Evolutionary conservation across 2,113 vertebrate genomes (phyloP), one percentile per base, ranked within the genome.

Genomic region (Vanacampus margaritifer): DNA sequence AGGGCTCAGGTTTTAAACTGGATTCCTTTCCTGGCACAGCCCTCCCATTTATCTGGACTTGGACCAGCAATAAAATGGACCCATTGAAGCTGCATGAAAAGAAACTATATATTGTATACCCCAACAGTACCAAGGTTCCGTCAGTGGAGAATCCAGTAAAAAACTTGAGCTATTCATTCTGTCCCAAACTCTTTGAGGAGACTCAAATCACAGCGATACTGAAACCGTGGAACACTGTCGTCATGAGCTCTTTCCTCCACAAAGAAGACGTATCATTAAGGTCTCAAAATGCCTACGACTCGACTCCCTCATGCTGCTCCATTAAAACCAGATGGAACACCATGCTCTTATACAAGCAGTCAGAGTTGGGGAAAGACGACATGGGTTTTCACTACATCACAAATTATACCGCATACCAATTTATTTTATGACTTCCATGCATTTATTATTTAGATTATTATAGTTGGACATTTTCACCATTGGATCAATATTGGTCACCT

Each of bases 181-280:
- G 28, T 32, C 28, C 76, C 76, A 79, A 83, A 80, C 61, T 66
- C 65, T 24, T 65, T 72, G 60, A 53, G 67, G 76, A 60, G 71
- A 79, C 65, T 24, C 57, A 21, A 45, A 65, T 28, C 21, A 56
- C 54, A 77, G 67, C 60, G 68, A 66, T 56, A 64, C 67, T 46
- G 13, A 79, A 67, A 66, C 66, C 60, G 63, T 87, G 90, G 82
- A 90, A 87, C 74, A 75, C 86, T 81, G 89, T 86, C 84, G 82
- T 88, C 88, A 89, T 78, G 63, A 76, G 78, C 78, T 69, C 64
- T 64, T 81, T 84, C 65, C 74, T 72, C 71, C 64, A 65, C 75
- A 83, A 73, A 69, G 70, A 70, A 91, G 80, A 82, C 76, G 53
- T 88, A 87, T 89, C 75, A 90, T 90, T 90, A 90, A 78, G 56